A percentile compares a stretch with the other conserved stretches of the same genome.
These are phyloP conservation scores for Halichoerus grypus DNA, from an alignment of 2,113 vertebrate species.

Conservation along the genomic window DNA sequence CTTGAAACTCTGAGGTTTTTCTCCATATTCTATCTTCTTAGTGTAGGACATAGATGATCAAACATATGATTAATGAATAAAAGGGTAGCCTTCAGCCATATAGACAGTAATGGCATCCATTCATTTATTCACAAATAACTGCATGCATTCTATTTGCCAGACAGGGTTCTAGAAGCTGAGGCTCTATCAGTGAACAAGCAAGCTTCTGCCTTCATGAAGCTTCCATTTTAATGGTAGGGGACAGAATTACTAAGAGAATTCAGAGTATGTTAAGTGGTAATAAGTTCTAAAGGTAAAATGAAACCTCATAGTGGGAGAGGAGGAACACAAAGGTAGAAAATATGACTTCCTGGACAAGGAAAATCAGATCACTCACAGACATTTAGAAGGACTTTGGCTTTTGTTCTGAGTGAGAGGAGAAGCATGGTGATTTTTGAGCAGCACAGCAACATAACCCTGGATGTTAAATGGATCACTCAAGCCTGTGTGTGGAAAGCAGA, in stretches of 20 bases:
- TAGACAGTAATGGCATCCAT: not conserved
- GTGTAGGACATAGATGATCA: not conserved
- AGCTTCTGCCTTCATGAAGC: not conserved
- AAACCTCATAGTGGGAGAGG: not conserved
- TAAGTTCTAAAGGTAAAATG: not conserved
- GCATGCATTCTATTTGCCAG: not conserved
- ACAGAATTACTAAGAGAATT: not conserved
- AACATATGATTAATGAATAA: not conserved
- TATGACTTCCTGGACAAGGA: not conserved
- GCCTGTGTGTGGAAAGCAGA: not conserved
- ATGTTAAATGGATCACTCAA: not conserved
- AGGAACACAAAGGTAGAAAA: not conserved
- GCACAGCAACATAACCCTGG: not conserved
- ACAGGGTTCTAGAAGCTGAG: not conserved
- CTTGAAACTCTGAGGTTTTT: not conserved
- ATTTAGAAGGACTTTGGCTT: not conserved
- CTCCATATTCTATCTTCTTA: not conserved
- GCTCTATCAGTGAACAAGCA: not conserved
- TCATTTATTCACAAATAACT: not conserved
- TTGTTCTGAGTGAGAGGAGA: not conserved
- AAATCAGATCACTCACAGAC: not conserved
- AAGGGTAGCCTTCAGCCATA: not conserved
- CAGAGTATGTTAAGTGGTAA: not conserved
- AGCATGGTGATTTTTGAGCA: not conserved
- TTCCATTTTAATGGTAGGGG: not conserved